phyloP scores from a whole-genome alignment of 2,113 vertebrate species.

The Tachysurus vachellii region DNA sequence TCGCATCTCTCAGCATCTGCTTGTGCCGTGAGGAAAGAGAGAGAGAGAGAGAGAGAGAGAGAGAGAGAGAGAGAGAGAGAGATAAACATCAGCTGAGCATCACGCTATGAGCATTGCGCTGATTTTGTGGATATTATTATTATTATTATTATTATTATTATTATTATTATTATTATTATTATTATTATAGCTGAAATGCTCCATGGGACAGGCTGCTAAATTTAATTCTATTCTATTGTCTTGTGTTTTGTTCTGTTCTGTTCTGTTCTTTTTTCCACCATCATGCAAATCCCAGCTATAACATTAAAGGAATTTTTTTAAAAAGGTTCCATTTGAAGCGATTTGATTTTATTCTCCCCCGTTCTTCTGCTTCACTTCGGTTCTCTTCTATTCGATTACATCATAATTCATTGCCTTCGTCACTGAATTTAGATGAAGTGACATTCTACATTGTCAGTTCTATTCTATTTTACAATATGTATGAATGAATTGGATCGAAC shows the following conservation, averaged over 20 bases:
- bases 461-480: neutral
- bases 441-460: neutral
- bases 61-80: neutral
- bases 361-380: neutral
- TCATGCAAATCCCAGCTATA: neutral
- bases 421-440: neutral
- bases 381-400: neutral
- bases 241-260: neutral
- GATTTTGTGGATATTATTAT: neutral
- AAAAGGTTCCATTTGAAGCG: neutral
- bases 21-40: neutral
- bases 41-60: neutral
- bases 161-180: neutral
- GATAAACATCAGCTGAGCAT: neutral
- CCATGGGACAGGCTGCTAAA: neutral
- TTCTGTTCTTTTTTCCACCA: neutral
- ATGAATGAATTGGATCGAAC: too few relatives aligned
- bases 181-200: neutral
- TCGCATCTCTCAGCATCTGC: slow-evolving; percentile 31
- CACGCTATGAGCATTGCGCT: neutral
- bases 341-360: neutral
- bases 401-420: neutral
- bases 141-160: neutral
- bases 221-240: neutral
- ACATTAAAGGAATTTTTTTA: neutral